These are phyloP conservation scores for Carcharodon carcharias DNA, from an alignment of 2,797 vertebrate species.

Conservation along the genomic window DNA sequence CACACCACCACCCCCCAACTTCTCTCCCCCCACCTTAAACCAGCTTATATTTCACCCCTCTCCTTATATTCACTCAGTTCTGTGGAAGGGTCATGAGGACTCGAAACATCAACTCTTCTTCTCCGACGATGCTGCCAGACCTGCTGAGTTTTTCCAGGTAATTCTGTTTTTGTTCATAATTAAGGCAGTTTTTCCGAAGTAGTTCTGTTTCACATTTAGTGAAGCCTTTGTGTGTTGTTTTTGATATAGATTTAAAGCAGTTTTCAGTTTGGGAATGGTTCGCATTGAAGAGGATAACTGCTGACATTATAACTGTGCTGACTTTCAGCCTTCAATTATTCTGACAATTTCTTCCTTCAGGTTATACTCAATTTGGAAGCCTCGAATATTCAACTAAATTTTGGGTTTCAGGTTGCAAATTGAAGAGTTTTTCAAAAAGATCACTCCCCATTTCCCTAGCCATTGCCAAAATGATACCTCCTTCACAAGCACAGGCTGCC, in stretches of 20 bases:
- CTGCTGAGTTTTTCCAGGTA: too few species aligned
- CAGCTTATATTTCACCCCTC: too few species aligned
- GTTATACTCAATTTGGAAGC: background rate
- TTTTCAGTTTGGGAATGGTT: background rate
- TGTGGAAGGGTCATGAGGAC: too few species aligned
- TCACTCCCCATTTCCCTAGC: background rate
- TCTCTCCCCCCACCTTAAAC: too few species aligned
- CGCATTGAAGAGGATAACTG: background rate
- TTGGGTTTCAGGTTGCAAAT: background rate
- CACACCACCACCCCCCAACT: too few species aligned
- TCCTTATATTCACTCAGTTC: too few species aligned
- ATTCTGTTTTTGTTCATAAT: too few species aligned
- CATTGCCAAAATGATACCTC: background rate
- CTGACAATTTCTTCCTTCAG: background rate
- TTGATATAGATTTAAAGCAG: background rate
- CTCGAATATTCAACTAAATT: background rate
- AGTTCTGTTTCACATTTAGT: background rate
- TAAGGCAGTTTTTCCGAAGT: background rate
- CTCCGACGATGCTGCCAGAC: too few species aligned
- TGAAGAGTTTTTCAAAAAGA: background rate
- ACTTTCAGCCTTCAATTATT: background rate
- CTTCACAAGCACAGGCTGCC: background rate
- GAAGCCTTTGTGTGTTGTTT: background rate
- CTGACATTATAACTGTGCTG: background rate
- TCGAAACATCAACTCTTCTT: too few species aligned